A percentile compares a stretch with the other conserved stretches of the same genome.
These are phyloP conservation scores for Cheilosia variabilis DNA, from an alignment of 2,888 invertebrate species.

Conservation along the genomic window DNA sequence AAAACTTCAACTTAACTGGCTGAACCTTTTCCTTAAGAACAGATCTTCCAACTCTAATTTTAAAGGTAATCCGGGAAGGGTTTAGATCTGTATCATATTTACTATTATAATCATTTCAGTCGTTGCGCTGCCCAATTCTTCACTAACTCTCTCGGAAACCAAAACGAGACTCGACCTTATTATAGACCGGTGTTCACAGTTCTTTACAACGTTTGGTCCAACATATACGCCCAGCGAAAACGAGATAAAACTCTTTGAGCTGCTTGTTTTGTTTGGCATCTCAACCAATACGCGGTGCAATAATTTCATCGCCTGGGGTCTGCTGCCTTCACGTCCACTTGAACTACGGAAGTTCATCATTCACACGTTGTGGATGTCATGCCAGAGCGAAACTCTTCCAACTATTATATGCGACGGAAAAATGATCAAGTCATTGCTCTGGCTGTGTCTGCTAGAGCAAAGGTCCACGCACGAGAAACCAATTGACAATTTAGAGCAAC, in stretches of 20 bases:
- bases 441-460: conserved; percentile 81
- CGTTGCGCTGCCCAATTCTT: conserved; percentile 77
- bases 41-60: conserved; percentile 76
- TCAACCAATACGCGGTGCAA: conserved; percentile 81
- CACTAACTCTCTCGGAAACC: conserved; percentile 79
- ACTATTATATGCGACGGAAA: conserved; percentile 82
- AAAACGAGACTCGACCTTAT: conserved; percentile 82
- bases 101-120: conserved; percentile 70
- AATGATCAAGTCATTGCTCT: conserved; percentile 82
- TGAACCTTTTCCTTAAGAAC: conserved; percentile 79
- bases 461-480: conserved; percentile 77
- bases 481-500: conserved; percentile 79
- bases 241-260: conserved; percentile 81
- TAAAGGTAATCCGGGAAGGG: conserved; percentile 73
- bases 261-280: conserved; percentile 81
- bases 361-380: conserved; percentile 80
- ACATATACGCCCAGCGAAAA: conserved; percentile 79
- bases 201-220: conserved; percentile 80
- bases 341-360: conserved; percentile 81
- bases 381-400: conserved; percentile 79
- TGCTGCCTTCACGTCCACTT: conserved; percentile 80
- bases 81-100: neutral
- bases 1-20: conserved; percentile 80
- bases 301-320: conserved; percentile 83
- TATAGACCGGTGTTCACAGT: conserved; percentile 82